Evolutionary conservation across 2,888 invertebrate genomes (phyloP).

Genomic region (Noctuana brunneofusca): DNA sequence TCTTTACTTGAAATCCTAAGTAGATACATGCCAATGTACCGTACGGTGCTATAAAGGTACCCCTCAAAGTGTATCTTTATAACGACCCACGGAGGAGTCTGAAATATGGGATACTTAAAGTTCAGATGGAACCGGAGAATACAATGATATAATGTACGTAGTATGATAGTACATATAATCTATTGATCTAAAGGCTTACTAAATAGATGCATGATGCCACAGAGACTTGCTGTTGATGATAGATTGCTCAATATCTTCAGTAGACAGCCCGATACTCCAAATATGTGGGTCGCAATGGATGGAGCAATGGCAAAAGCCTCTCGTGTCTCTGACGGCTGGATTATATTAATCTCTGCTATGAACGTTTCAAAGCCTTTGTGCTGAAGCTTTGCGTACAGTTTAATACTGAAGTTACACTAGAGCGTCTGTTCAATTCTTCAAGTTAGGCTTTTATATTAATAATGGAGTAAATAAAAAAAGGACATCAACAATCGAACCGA

Average conservation of each 20-base stretch:
- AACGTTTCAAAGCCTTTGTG: slow-evolving; percentile 32
- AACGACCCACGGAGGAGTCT: too few species aligned
- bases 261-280: slow-evolving; percentile 9
- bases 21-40: too few species aligned
- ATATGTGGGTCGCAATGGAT: slow-evolving; percentile 32
- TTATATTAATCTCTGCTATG: slow-evolving; percentile 32
- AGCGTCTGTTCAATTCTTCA: not conserved
- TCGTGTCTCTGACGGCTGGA: slow-evolving; percentile 32
- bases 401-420: slow-evolving; percentile 20
- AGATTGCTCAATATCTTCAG: slow-evolving; percentile 18
- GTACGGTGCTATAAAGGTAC: too few species aligned
- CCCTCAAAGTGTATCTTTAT: too few species aligned
- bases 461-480: too few species aligned
- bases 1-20: too few species aligned
- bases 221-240: not conserved
- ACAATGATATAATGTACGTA: too few species aligned
- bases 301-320: slow-evolving; percentile 31
- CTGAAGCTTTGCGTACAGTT: slow-evolving; percentile 22
- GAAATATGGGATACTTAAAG: too few species aligned
- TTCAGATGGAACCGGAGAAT: too few species aligned
- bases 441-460: too few species aligned
- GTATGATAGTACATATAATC: not conserved
- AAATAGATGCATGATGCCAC: not conserved
- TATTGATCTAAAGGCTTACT: not conserved
- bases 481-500: too few species aligned